Base-by-base conservation (phyloP, 2,113 vertebrate genomes). In the Strix uralensis region DNA sequence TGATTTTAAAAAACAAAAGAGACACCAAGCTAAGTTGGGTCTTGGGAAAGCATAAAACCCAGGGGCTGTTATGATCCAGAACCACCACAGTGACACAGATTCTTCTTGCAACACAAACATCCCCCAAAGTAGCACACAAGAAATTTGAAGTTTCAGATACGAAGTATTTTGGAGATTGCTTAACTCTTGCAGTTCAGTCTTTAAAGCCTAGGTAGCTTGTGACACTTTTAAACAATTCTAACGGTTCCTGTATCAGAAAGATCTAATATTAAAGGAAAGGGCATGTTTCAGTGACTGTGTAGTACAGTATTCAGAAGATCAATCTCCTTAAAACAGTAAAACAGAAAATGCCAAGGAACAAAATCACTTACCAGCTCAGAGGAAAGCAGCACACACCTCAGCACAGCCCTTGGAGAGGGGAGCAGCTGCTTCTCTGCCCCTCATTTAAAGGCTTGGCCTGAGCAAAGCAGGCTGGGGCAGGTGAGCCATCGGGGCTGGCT, bases 211-310 rank as follows among this genome's bases (percentile, higher is more conserved):
- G 32, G 44, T 25, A 42, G 34, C 23, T 42, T 42, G 16, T 13
- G 36, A 25, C 25, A 5, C 49, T 78, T n/a, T 1, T 22, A 29
- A 51, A 62, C 29, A 44, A 27, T 17, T 26, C 62, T 67, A 73
- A 9, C 18, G 40, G 26, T 32, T 80, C 77, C 47, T 14, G 7
- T 16, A 32, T 11, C 36, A 61, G 23, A 44, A 67, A 13, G 34
- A 34, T 16, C 2, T 26, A 20, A 23, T 5, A 14, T 42, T 44
- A 7, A 22, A 27, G 38, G 17, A 13, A 34, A 62, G 25, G 17
- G 17, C 0, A 0, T 15, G 6, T 26, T n/a, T 49, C 38, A 18
- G 22, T 21, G n/a, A 5, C 44, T 17, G 15, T 1, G 2, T 1
- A 49, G 40, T 29, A 38, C 42, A 71, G 58, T 4, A 0, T 29